Evolutionary conservation across 2,797 vertebrate species (phyloP), one percentile per base, ranked within the genome.

Genomic region (Tokudaia tokunoshimensis): DNA sequence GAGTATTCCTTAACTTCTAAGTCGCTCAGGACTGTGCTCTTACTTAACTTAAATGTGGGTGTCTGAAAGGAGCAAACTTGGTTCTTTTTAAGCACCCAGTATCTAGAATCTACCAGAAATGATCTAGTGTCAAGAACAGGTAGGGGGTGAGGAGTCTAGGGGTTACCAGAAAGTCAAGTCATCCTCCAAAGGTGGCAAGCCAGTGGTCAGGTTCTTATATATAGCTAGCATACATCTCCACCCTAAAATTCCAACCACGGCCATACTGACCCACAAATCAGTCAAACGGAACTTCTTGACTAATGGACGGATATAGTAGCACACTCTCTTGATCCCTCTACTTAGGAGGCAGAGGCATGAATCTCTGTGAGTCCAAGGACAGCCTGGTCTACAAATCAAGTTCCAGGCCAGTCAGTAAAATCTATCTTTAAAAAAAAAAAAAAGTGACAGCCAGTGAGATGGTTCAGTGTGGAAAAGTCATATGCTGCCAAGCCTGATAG

Each of bases 81-180:
- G 75, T 90, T 92, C 67, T 94, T 91, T 80, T 85, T 37, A 80
- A 95, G n/a, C 31, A 92, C 82, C 47, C 22, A 92, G 34, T 22
- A 65, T 52, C n/a, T 67, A 89, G 59, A 93, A 31, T 90, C 61
- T 91, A 91, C 63, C 37, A 86, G 81, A 31, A 86, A 65, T 91
- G 76, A 96, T 57, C 22, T 24, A 97, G 24, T 29, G 44, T 93
- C 29, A 83, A 84, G n/a, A n/a, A 47, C 10, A 75, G 15, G 57
- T 6, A 47, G 83, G 3, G 24, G 31, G 26, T 74, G 72, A 6
- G 24, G 17, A 41, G 17, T 91, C 24, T 59, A 82, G 37, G 55
- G 89, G 26, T 31, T 94, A 92, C 19, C 74, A 92, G 34, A 92
- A 94, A 93, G 67, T 17, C 88, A 72, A 93, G 90, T 75, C 82